phyloP scores from a whole-genome alignment of 35 echinoderm and acorn worm genomes.

The Hemicentrotus pulcherrimus region DNA sequence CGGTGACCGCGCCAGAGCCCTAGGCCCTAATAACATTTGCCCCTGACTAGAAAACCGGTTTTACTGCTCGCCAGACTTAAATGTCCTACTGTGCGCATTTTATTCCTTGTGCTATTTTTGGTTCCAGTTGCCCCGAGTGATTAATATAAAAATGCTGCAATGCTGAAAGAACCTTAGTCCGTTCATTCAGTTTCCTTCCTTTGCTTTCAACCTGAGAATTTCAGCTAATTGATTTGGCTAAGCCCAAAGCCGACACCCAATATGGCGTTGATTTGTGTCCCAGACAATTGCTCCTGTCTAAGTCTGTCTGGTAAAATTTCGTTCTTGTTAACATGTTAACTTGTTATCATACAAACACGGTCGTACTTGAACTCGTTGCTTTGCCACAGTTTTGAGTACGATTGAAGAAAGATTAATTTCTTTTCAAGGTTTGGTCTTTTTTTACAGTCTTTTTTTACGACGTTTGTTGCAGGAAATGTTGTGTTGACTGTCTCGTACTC shows the following conservation, averaged over 20 bases:
- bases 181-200: slow-evolving; percentile 11
- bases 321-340: not conserved
- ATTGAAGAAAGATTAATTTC: not conserved
- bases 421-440: not conserved
- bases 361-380: not conserved
- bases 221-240: slow-evolving; percentile 29
- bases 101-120: slow-evolving; percentile 8
- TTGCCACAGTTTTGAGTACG: not conserved
- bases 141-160: not conserved
- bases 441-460: too few relatives aligned
- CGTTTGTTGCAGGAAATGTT: too few relatives aligned
- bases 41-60: not conserved
- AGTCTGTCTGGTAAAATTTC: not conserved
- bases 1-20: slow-evolving; percentile 8
- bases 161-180: not conserved
- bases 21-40: slow-evolving; percentile 41
- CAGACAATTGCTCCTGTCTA: not conserved
- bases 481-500: too few relatives aligned
- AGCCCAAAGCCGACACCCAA: not conserved
- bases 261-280: not conserved
- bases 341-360: not conserved
- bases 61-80: slow-evolving; percentile 14
- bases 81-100: slow-evolving; percentile 22
- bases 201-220: not conserved
- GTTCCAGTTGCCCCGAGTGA: not conserved